Base-by-base conservation (phyloP, 1,140 invertebrate genomes). In the Cataglyphis hispanica region DNA sequence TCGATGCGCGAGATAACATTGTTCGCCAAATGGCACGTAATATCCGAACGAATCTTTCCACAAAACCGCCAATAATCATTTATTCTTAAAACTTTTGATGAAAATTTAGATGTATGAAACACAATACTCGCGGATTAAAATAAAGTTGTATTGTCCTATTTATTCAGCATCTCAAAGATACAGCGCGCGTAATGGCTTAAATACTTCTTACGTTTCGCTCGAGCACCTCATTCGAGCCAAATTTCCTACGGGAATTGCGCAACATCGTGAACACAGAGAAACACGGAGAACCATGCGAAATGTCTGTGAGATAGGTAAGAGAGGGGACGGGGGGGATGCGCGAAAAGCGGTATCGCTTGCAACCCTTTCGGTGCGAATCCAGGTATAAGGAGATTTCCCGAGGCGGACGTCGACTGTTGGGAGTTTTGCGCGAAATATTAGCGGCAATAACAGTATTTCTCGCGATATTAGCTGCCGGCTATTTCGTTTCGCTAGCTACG, bases 381-480 rank as follows among this genome's bases (percentile, higher is more conserved):
- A 69, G 53, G 72, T 80, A 67, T 81, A 89, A 89, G 87, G 72
- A 89, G 88, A 89, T 84, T 89, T 88, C 83, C 81, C 74, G 76
- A 67, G 53, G 67, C 63, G 77, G 84, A 56, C 70, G 85, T 66
- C 63, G 63, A 13, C 78, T 53, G 88, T 40, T 70, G 60, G 76
- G 86, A 92, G 89, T 91, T 93, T 91, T 86, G 86, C 90, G 81
- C 91, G 92, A 94, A 93, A 93, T 93, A 93, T 94, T 90, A 91
- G 87, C 76, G 70, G 92, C 91, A 92, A 94, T 94, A 94, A 94
- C 92, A 93, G 91, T 94, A 93, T 94, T 93, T 94, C 92, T 93
- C 88, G 88, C 86, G 90, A 92, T 93, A 94, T 94, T 94, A 94
- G 92, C 91, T 91, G 87, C 84, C 84, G 67, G 40, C 72, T 67